Base-by-base conservation (phyloP, 2,113 vertebrate species). In the Varanus komodoensis region DNA sequence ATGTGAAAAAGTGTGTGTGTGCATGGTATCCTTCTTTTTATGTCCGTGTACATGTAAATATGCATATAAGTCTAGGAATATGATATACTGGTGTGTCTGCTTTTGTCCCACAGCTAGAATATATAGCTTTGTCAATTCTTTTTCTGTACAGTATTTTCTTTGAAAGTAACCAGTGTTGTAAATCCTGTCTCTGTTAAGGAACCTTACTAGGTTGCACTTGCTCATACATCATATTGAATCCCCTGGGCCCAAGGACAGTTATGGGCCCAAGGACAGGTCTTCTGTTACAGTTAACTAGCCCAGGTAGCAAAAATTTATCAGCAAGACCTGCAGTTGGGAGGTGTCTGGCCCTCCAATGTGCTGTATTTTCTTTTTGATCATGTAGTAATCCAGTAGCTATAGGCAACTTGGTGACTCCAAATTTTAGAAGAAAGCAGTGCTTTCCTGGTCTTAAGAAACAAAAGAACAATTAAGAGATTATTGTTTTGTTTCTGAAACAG, bases 171-270 rank as follows among this genome's bases (percentile, higher is more conserved):
- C 0, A 0, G 69, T 91, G 86, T 83, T 95, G 88, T 77, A 94
- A 95, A 89, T 95, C 74, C 92, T 95, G 90, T 87, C 86, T 89
- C 89, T 91, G 80, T 94, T 92, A 94, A 92, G 89, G 92, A 93
- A 69, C 90, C 90, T 95, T 93, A 82, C 90, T 92, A 11, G 86
- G 92, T 89, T 91, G 77, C 92, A 12, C 88, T 94, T 93, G 87
- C 73, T 87, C 92, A 92, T 90, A 86, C 50, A 84, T 84, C 9
- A 57, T 23, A 3, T 93, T 61, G 32, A 81, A 52, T 93, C 89
- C 89, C 90, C 0, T 1, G 89, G 83, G 89, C 89, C 83, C 50
- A 48, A 89, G 91, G 77, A 68, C 67, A 79, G 34, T 71, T 92
- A 85, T 85, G 84, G 84, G 90, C 83, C 89, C 84, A 85, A 90